Conservation (phyloP, 2,888 invertebrate genomes). For the Stenotaenia linearis region DNA sequence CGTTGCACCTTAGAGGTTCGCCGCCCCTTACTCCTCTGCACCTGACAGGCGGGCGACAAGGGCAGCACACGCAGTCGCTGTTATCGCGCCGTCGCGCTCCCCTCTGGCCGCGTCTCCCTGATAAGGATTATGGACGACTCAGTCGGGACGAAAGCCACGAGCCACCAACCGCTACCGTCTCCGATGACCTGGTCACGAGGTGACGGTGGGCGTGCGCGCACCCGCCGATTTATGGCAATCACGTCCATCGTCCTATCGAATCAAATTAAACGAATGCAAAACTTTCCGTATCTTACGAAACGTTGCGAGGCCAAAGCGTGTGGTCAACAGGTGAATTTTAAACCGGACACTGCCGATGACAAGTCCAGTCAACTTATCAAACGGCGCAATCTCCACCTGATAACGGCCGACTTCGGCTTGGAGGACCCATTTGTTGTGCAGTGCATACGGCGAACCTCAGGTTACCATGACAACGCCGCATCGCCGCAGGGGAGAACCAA, state of each 20-base stretch:
- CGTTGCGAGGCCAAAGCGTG: background rate
- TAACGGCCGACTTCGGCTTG: background rate
- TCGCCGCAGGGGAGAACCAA: conserved; percentile 22
- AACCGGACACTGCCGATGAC: background rate
- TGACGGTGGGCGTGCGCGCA: background rate
- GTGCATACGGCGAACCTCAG: background rate
- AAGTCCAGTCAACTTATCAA: conserved; percentile 23
- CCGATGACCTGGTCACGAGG: background rate
- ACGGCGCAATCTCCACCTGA: background rate
- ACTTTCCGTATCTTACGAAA: no score
- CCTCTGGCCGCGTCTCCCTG: conserved; percentile 19
- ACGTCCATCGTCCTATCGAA: background rate
- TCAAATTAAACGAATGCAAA: background rate
- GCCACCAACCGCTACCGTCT: background rate
- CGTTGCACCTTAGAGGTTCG: background rate
- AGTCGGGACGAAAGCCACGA: conserved; percentile 10
- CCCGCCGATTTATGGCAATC: conserved; percentile 27
- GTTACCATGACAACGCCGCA: background rate
- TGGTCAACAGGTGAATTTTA: background rate
- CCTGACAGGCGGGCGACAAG: conserved; percentile 9
- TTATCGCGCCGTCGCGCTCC: conserved; percentile 3
- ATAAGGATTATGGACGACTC: conserved; percentile 33
- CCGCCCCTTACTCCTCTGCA: background rate
- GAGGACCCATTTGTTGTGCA: background rate
- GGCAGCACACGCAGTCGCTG: background rate